Evolutionary conservation across 2,113 vertebrate species (phyloP), one percentile per base, ranked within the genome.

Genomic region (Abramis brama): DNA sequence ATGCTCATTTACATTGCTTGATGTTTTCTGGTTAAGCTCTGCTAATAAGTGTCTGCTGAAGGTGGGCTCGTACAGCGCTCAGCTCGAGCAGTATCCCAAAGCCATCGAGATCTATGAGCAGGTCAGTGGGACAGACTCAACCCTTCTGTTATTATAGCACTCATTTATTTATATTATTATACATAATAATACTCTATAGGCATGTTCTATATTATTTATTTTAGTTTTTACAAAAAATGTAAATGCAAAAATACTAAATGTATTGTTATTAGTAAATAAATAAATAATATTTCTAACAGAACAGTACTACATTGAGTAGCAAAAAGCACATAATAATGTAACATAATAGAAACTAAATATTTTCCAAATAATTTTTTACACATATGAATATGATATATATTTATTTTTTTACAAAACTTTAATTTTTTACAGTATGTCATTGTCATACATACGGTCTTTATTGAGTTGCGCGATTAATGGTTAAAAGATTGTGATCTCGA

Each of bases 41-140:
- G 98, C 98, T 86, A 99, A 99, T 94, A 99, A 99, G 93, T 99
- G 98, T 94, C 96, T 99, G 74, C 95, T 99, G 95, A 99, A 99
- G 93, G 98, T 99, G 62, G 97, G 97, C 0, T 95, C 97, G 0
- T 99, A 99, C 3, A 97, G 97, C 0, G 98, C 98, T 0, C 98
- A 99, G 91, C 94, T 99, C 91, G 98, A 99, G 77, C 98, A 97
- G 91, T 99, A 99, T 91, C 97, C 95, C 91, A 99, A 99, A 92
- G 98, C 98, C 0, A 95, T 96, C 0, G 98, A 99, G 89, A 98
- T 99, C 92, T 99, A 97, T 0, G 98, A 99, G 91, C 98, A 99
- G 98, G 98, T 99, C 93, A 39, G 86, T 86, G 47, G 15, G 6
- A 59, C 17, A 66, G 5, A 33, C 79, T 77, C 33, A 17, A 68